These are phyloP conservation scores for Cheilosia vulpina DNA, from an alignment of 2,888 invertebrate species.

Conservation along the genomic window DNA sequence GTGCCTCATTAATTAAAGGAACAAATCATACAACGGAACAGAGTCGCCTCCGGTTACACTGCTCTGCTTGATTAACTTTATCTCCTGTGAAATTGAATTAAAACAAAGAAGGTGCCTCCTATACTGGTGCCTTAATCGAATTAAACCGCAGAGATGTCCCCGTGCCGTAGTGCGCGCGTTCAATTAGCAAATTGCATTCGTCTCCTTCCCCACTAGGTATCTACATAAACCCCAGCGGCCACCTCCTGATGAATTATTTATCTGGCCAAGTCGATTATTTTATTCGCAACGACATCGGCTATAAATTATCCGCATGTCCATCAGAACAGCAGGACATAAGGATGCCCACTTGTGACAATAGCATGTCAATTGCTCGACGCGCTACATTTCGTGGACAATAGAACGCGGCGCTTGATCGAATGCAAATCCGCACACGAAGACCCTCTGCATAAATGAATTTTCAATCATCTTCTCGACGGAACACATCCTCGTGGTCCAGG, in stretches of 20 bases:
- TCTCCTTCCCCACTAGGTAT: constrained; percentile 27
- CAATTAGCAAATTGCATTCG: constrained; percentile 59
- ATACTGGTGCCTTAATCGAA: constrained; percentile 16
- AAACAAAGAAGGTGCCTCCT: constrained; percentile 21
- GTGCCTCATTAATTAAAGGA: constrained; percentile 47
- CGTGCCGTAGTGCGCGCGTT: constrained; percentile 16
- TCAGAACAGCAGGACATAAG: constrained; percentile 68
- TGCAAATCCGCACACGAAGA: constrained; percentile 72
- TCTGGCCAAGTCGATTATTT: constrained; percentile 65
- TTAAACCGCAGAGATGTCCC: constrained; percentile 6
- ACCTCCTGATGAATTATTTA: constrained; percentile 71
- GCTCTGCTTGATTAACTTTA: constrained; percentile 36
- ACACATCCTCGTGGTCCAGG: constrained; percentile 24
- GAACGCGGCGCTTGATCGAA: constrained; percentile 69
- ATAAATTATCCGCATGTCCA: constrained; percentile 75
- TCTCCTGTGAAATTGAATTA: constrained; percentile 51
- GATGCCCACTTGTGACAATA: constrained; percentile 71
- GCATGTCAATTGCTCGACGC: constrained; percentile 72
- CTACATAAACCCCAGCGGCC: constrained; percentile 62
- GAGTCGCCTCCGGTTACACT: constrained; percentile 47
- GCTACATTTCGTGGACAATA: constrained; percentile 53
- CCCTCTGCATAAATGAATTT: constrained; percentile 74
- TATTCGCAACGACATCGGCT: constrained; percentile 61
- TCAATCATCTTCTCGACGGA: constrained; percentile 66
- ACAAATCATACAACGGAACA: constrained; percentile 15